These are phyloP conservation scores for Mormyrus hasselquistii DNA, from an alignment of 2,797 vertebrate species.

Conservation along the genomic window DNA sequence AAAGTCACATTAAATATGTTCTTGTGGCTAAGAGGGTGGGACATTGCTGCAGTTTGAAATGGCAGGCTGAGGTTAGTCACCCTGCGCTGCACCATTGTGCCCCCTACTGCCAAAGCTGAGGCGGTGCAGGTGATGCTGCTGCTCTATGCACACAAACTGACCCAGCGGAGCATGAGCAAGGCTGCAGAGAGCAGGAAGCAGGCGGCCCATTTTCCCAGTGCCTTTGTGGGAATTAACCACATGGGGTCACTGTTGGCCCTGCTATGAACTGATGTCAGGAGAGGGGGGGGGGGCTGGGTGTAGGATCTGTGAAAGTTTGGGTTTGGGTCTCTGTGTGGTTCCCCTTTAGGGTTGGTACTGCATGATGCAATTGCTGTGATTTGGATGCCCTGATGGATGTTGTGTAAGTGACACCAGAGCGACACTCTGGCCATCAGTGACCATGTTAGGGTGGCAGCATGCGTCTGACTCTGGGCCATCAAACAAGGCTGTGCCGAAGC, in stretches of 20 bases:
- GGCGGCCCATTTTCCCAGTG: conserved; percentile 29
- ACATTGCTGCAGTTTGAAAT: neutral
- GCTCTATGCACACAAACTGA: neutral
- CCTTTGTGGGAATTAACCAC: conserved; percentile 49
- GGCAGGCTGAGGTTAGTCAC: neutral
- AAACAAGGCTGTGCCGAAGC: neutral
- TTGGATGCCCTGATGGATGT: neutral
- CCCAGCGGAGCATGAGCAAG: neutral
- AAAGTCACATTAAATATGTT: neutral
- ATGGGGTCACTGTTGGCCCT: conserved; percentile 58
- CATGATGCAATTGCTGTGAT: neutral
- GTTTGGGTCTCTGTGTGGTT: neutral
- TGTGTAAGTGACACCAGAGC: neutral
- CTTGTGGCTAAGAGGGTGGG: neutral
- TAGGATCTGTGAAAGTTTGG: neutral
- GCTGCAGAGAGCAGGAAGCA: neutral
- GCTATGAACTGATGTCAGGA: conserved; percentile 17
- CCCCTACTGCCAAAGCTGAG: neutral
- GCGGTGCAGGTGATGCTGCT: neutral
- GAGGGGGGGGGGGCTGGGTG: neutral
- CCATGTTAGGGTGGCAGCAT: neutral
- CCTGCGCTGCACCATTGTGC: neutral
- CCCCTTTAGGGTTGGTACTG: neutral
- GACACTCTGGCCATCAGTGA: neutral
- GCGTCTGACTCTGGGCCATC: neutral